These are phyloP conservation scores for Oncorhynchus keta DNA, from an alignment of 2,113 vertebrate genomes.

Conservation along the genomic window DNA sequence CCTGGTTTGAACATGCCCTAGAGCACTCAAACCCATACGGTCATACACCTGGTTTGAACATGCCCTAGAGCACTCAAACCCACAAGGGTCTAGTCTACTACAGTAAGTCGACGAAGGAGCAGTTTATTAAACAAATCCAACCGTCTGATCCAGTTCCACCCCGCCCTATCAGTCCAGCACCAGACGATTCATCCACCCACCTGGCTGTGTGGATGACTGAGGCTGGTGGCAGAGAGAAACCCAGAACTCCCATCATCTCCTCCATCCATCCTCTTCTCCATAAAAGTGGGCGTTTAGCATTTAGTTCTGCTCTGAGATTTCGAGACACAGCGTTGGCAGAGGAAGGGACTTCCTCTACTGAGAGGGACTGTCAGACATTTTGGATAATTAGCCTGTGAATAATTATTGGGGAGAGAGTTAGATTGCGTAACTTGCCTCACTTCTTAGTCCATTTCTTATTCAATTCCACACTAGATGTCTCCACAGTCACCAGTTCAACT, in stretches of 20 bases:
- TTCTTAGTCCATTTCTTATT: constrained; percentile 12
- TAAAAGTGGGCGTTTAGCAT: constrained; percentile 14
- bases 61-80: neutral
- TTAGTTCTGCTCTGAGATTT: constrained; percentile 30
- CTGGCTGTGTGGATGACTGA: neutral
- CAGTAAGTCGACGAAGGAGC: neutral
- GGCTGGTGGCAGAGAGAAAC: neutral
- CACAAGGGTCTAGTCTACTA: neutral
- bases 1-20: no score
- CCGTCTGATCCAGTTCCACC: neutral
- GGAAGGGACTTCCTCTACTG: constrained; percentile 22
- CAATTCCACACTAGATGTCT: constrained; percentile 3
- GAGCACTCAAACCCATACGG: no score
- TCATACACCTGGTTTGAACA: no score
- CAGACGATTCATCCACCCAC: neutral
- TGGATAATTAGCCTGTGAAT: constrained; percentile 46
- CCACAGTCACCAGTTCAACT: neutral
- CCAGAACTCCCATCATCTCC: neutral
- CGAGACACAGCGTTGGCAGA: constrained; percentile 37
- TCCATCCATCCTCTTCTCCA: constrained; percentile 33
- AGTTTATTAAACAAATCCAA: neutral
- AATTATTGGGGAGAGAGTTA: constrained; percentile 12
- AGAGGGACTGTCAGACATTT: constrained; percentile 35
- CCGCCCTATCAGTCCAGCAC: neutral
- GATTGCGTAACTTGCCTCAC: constrained; percentile 19